Conservation (phyloP, 2,113 vertebrate genomes). For the Sinosuthora webbiana region DNA sequence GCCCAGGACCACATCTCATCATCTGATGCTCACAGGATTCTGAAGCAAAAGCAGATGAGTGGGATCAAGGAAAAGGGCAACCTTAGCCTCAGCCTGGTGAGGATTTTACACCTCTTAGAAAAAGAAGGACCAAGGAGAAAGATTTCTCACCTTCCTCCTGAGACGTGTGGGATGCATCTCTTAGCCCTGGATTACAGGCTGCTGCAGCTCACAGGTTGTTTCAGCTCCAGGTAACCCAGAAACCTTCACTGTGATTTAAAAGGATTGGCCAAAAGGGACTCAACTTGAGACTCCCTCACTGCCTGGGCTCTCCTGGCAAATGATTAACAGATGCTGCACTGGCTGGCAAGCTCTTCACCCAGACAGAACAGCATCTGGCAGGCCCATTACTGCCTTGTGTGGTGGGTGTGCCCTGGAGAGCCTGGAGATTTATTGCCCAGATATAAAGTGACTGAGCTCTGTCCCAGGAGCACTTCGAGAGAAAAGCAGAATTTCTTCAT, state of each 20-base stretch:
- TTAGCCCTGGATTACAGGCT: accelerated
- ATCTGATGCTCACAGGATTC: background rate
- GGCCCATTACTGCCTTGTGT: background rate
- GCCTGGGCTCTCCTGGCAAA: constrained; percentile 26
- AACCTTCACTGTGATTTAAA: background rate
- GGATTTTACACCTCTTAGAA: background rate
- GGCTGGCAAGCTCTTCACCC: background rate
- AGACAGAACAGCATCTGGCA: constrained; percentile 51
- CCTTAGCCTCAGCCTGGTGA: background rate
- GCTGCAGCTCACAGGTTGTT: background rate
- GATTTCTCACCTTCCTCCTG: background rate
- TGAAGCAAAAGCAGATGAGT: background rate
- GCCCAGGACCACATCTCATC: background rate
- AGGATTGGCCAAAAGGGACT: background rate
- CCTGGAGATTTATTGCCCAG: constrained; percentile 42
- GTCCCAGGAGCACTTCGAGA: background rate
- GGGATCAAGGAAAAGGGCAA: background rate
- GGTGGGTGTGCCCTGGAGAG: constrained; percentile 18
- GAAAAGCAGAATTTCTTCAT: constrained; percentile 9
- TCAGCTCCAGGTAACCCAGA: background rate
- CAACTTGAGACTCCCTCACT: background rate
- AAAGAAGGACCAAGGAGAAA: background rate
- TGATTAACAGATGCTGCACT: constrained; percentile 43
- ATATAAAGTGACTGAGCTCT: constrained; percentile 29
- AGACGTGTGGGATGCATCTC: background rate